Conservation (phyloP, 1,140 invertebrate species). For the Drosophila burlai region DNA sequence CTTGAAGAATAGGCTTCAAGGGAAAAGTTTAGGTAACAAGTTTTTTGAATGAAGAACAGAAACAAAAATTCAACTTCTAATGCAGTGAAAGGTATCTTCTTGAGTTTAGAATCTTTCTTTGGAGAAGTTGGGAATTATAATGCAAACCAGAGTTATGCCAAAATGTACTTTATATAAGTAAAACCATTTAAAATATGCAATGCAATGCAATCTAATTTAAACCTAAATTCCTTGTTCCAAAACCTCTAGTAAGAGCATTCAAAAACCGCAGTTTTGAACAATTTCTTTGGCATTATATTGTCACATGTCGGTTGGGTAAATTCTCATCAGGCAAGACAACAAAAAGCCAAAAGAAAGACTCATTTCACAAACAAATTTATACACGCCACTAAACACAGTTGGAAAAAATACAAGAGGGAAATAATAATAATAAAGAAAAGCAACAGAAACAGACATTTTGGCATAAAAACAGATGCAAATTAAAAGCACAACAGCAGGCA, state of each 20-base stretch:
- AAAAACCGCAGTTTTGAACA: background rate
- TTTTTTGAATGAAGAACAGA: background rate
- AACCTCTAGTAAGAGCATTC: slow-evolving; percentile 13
- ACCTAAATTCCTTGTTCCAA: background rate
- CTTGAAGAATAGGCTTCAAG: background rate
- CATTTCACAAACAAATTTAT: slow-evolving; percentile 74
- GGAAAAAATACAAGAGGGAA: slow-evolving; percentile 27
- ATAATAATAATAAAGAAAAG: slow-evolving; percentile 46
- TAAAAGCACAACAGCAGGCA: slow-evolving; percentile 45
- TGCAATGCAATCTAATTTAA: background rate
- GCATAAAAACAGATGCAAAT: slow-evolving; percentile 69
- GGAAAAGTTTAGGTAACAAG: background rate
- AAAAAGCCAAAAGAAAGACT: slow-evolving; percentile 40
- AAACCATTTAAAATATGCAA: background rate
- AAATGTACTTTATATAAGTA: background rate
- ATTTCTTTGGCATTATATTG: slow-evolving; percentile 13
- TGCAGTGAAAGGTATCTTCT: background rate
- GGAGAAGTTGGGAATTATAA: too few species aligned
- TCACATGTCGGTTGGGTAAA: slow-evolving; percentile 63
- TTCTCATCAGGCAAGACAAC: slow-evolving; percentile 57
- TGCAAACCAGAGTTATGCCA: too few species aligned
- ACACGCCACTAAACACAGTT: slow-evolving; percentile 32
- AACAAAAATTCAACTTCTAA: background rate
- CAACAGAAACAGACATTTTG: slow-evolving; percentile 42
- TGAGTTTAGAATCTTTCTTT: too few species aligned